A percentile compares a stretch with the other conserved stretches of the same genome.
These are phyloP conservation scores for Nymphalis urticae DNA, from an alignment of 2,888 invertebrate genomes.

Conservation along the genomic window DNA sequence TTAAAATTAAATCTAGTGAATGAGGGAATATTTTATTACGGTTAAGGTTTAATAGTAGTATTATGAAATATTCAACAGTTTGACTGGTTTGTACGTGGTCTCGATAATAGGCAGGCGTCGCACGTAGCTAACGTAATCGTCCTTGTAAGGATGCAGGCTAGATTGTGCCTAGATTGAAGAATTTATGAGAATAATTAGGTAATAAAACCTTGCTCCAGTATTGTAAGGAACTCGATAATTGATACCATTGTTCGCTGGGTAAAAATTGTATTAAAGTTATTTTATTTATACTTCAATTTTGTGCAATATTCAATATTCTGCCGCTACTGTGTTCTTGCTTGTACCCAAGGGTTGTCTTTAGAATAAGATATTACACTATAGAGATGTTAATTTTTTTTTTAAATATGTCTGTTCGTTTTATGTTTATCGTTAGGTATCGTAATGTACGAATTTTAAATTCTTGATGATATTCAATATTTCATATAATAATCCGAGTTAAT, in stretches of 20 bases:
- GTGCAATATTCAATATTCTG: no score
- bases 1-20: background rate
- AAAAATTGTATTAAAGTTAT: background rate
- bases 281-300: no score
- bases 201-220: slow-evolving; percentile 43
- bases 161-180: slow-evolving; percentile 40
- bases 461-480: no score
- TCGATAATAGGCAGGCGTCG: slow-evolving; percentile 32
- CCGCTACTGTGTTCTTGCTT: no score
- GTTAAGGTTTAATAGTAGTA: background rate
- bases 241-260: slow-evolving; percentile 24
- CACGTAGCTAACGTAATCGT: slow-evolving; percentile 41
- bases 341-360: no score
- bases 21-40: background rate
- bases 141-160: slow-evolving; percentile 49
- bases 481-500: no score
- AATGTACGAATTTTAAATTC: no score
- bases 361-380: no score
- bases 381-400: no score
- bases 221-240: slow-evolving; percentile 33
- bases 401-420: no score
- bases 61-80: slow-evolving; percentile 25
- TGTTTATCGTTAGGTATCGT: no score
- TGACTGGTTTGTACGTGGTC: slow-evolving; percentile 32
- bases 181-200: slow-evolving; percentile 43